Base-by-base conservation (phyloP, 1,140 invertebrate genomes). In the Manduca sexta region DNA sequence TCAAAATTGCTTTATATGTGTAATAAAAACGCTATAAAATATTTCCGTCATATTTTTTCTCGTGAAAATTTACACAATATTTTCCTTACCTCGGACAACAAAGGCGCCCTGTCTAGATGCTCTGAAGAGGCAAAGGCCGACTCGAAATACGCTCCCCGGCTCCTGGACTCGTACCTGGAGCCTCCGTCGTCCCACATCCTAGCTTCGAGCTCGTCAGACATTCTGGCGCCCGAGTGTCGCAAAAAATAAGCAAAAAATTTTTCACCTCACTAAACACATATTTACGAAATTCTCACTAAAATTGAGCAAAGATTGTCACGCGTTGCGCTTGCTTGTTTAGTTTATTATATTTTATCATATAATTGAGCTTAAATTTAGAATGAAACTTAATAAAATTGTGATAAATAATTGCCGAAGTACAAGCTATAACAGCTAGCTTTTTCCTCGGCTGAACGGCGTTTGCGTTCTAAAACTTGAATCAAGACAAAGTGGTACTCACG, bases 171-270 rank as follows among this genome's bases (percentile, higher is more conserved):
- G 49, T 79, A 85, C 42, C 74, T 61, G 42, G 75, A 72, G 4
- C 67, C 65, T 29, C 68, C 76, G 21, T 85, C 81, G 18, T 83
- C 77, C 81, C 81, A 84, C 81, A 84, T 84, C 45, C 81, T 67
- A 31, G 81, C 77, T 60, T 84, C 81, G 13, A 77, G 63, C 62
- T 84, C 81, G 67, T 84, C 81, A 84, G 81, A 84, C 81, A 84
- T 84, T 66, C 75, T 80, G 79, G 79, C 72, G 77, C 77, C 74
- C 71, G 41, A 39, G 21, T 34, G 30, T 58, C 56, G 47, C 56
- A 56, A 63, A 68, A 56, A 63, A 49, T 26, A 26, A 46, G 53
- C 41, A 50, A 42, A 49, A 42, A 49, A 48, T 50, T 14, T 41
- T 30, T 52, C 52, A 60, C 49, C 46, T 31, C 29, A 56, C 51